Conservation (phyloP, 1,140 invertebrate genomes). For the Ladona fulva region DNA sequence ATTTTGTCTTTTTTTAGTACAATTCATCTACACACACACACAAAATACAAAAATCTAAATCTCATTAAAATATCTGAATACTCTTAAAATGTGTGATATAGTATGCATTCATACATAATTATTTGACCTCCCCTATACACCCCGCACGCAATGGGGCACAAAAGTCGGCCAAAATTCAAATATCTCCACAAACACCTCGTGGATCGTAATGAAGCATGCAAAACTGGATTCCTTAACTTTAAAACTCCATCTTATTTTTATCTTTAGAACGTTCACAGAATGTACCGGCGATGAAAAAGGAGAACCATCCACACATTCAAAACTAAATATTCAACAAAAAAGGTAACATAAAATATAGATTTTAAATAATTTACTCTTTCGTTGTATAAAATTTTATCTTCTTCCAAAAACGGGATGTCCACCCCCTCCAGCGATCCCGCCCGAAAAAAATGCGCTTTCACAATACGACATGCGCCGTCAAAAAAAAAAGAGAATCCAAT, state of each 20-base stretch:
- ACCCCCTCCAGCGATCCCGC: not conserved
- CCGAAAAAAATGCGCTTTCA: not conserved
- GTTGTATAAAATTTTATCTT: conserved; percentile 24
- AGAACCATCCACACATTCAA: conserved; percentile 26
- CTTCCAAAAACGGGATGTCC: conserved; percentile 12
- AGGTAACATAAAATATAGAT: conserved; percentile 24
- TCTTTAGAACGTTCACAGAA: conserved; percentile 23
- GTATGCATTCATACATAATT: conserved; percentile 21
- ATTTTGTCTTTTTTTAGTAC: conserved; percentile 20
- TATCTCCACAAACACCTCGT: not conserved
- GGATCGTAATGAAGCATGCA: conserved; percentile 22
- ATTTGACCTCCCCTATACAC: conserved; percentile 17
- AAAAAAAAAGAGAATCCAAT: too few species aligned
- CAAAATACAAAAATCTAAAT: conserved; percentile 26
- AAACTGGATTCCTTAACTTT: not conserved
- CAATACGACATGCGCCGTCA: not conserved
- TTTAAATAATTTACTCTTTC: conserved; percentile 25
- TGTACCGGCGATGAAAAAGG: conserved; percentile 24
- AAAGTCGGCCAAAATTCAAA: not conserved
- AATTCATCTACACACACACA: conserved; percentile 20
- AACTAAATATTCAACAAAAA: conserved; percentile 26
- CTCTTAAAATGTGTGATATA: conserved; percentile 22
- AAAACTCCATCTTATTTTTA: conserved; percentile 14
- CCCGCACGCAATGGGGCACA: conserved; percentile 18
- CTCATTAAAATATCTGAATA: conserved; percentile 26